Base-by-base conservation (phyloP, 1,140 invertebrate species). In the Diploscapter pachys region DNA sequence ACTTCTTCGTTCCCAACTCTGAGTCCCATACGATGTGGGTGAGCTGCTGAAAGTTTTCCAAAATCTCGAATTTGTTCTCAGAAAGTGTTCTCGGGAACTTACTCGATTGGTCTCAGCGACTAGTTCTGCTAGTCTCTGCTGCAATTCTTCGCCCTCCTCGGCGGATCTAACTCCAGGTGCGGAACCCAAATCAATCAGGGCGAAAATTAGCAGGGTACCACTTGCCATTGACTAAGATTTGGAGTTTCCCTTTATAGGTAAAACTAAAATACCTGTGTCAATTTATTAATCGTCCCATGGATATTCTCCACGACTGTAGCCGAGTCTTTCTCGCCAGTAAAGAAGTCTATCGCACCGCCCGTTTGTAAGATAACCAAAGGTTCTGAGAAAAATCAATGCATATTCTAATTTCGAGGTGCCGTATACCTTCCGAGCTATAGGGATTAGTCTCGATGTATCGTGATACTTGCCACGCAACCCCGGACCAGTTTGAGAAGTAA, bases 401-500 rank as follows among this genome's bases (percentile, higher is more conserved):
- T 68, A 68, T 5, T 11, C 11, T 11, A 52, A 49, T 50, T 8
- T 6, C 6, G 8, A 9, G 66, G 48, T 55, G 50, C 50, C 66
- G 56, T 54, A 49, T 51, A 77, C 75, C 77, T 59, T 73, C 52
- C 9, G 78, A 64, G 3, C 73, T 48, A n/a, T 67, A 55, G 2
- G 73, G 55, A 31, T 65, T 79, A 13, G 59, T 75, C 8, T 70
- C 65, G 5, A 78, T 31, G 52, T 73, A 79, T 31, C 71, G 64
- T 31, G 71, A 57, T 8, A 79, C 68, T 52, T 80, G 78, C 78
- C 78, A 80, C 9, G 61, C 61, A 55, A 80, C 70, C 52, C 78
- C 78, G 8, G 77, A 79, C 68, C 79, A 80, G 3, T 70, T 71
- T 8, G 66, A 69, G 50, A 80, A 80, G 62, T 80, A 80, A 50